Evolutionary conservation across 2,888 invertebrate genomes (phyloP), one percentile per base, ranked within the genome.

Genomic region (Aphrophora alni): DNA sequence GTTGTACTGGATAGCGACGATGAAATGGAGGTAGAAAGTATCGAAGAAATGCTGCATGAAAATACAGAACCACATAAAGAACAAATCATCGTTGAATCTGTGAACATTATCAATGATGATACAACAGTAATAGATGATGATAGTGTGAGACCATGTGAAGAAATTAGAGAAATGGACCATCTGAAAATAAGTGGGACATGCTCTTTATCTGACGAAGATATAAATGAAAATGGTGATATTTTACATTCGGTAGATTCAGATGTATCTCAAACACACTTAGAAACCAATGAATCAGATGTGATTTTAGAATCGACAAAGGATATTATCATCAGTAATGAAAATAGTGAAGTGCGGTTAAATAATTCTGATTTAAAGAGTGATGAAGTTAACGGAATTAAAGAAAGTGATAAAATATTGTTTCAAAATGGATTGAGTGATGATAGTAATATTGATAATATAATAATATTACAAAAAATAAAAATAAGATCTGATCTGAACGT

Each of bases 171-270:
- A 71, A 17, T 26, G 27, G 28, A 71, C 1, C 12, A 26, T 38
- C 12, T 73, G 8, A 33, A 38, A 73, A 73, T 73, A 33, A 59
- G 59, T 10, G 59, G 21, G 21, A 59, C 59, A 21, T 59, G 59
- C 21, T 59, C 59, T 59, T 59, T 59, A 59, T 59, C 59, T 21
- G 59, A 21, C 21, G 10, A 28, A 28, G 73, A 73, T 38, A 8
- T 38, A n/a, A n/a, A 7, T n/a, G 38, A 73, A 24, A 73, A n/a
- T 38, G 73, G 38, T 33, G 73, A 73, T 72, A 51, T 21, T 71
- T 27, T 28, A 25, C 33, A n/a, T 59, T 59, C 28, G 33, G 38
- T 33, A 75, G 28, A 44, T 5, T 24, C 14, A 24, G 51, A 44
- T 21, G 12, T 10, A 1, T 14, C 27, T 38, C 25, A 38, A 78